Base-by-base conservation (phyloP, 2,888 invertebrate genomes). In the Nemoura dubitans region DNA sequence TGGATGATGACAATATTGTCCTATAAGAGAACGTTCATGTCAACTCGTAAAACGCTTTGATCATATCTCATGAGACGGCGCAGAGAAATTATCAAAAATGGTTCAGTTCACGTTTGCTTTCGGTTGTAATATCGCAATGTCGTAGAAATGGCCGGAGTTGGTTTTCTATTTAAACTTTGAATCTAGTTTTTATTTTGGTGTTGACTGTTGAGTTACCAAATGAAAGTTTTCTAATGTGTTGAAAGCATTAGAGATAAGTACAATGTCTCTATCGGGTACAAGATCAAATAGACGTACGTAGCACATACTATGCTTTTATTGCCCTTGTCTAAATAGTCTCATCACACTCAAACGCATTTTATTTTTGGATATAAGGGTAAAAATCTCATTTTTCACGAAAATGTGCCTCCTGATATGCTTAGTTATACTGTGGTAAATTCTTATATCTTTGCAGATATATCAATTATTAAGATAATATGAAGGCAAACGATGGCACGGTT, bases 1-100 rank as follows among this genome's bases (percentile, higher is more conserved):
- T 59, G 59, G 59, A 59, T 59, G 59, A 59, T 59, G 59, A 59
- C 59, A 59, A 59, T 59, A 59, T 59, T 59, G 59, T 59, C 59
- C 59, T 59, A 59, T 59, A 59, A 59, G 59, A 59, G 59, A 59
- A 59, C 59, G 59, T 21, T 59, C 59, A 59, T 59, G 59, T 59
- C 59, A 59, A 59, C 59, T 59, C 59, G 59, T 59, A 59, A 59
- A 59, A 59, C 59, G 59, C 59, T 59, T 59, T 59, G 59, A 59
- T 59, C 59, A 59, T 59, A 59, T 59, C 59, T 59, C 59, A 59
- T 14, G 59, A 59, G 59, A 59, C 59, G 16, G 21, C 14, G 59
- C 21, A 59, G 59, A 59, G 59, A 59, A 59, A 59, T 59, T 59
- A 59, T 59, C 59, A 59, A 59, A 59, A 59, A 59, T 59, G 59